Base-by-base conservation (phyloP, 2,797 vertebrate species). In the Xiphorhynchus erythropygius region DNA sequence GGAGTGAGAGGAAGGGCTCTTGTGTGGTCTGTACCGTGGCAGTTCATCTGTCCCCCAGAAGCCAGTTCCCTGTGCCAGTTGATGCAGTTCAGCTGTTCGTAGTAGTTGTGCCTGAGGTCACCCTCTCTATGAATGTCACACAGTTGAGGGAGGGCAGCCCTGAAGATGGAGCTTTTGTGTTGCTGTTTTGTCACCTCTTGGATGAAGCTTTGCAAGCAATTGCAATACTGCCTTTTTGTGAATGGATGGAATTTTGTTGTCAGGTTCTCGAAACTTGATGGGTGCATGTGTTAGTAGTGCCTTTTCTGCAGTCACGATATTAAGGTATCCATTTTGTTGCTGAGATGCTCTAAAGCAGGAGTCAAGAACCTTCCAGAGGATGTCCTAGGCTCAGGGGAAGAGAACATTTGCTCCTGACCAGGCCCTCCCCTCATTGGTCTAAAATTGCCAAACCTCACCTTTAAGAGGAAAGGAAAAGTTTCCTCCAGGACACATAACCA, bases 121-220 rank as follows among this genome's bases (percentile, higher is more conserved):
- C n/a, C 16, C 7, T 3, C 6, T 22, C 4, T 21, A 6, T 39
- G 35, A 47, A 15, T 30, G 12, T 19, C 12, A 8, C 4, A 1
- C 11, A 9, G 8, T 0, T 42, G 12, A 14, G 47, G 53, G 23
- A 56, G 39, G 44, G 19, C 30, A 28, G 41, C 18, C 19, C 42
- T 71, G 39, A 52, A 44, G 11, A 63, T 64, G 32, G 18, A 82
- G 41, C 19, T 71, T 49, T 37, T 32, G 18, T 7, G 23, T 89
- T 77, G 47, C 56, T 68, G 1, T 56, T 71, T 75, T 75, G 65
- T 24, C 57, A 30, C 41, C 25, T 90, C 18, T 30, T 37, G 5
- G 32, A 15, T 71, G 63, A 44, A 84, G 39, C 28, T 35, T 55
- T 1, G 24, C n/a, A 46, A 79, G 53, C 19, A 47, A 4, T 63